A percentile compares a stretch with the other conserved stretches of the same genome.
Conservation (phyloP, 1,140 invertebrate species). For the Rhyzopertha dominica region DNA sequence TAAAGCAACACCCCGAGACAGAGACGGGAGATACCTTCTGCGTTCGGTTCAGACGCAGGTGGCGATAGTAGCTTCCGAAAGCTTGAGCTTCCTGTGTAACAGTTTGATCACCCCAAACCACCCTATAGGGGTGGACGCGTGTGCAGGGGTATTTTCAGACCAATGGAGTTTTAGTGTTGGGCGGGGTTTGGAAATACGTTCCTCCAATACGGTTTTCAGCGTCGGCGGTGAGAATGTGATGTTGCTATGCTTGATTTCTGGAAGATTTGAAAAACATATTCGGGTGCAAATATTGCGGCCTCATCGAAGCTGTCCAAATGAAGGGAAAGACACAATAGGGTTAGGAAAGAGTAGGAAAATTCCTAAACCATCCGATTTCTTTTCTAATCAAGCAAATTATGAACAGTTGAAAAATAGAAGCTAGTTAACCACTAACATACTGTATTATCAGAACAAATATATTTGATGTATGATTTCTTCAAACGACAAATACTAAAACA, state of each 20-base stretch:
- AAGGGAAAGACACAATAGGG: too few species aligned
- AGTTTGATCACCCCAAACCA: slow-evolving; percentile 28
- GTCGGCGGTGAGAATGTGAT: slow-evolving; percentile 36
- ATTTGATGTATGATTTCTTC: too few species aligned
- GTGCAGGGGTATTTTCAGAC: slow-evolving; percentile 42
- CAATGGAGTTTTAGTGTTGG: slow-evolving; percentile 40
- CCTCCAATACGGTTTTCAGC: slow-evolving; percentile 47
- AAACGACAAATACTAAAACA: too few species aligned
- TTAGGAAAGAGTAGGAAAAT: too few species aligned
- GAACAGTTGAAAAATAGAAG: too few species aligned
- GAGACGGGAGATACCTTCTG: slow-evolving; percentile 14
- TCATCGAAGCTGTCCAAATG: too few species aligned
- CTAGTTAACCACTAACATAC: too few species aligned
- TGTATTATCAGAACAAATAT: too few species aligned
- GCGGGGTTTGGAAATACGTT: slow-evolving; percentile 44
- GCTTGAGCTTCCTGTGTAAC: slow-evolving; percentile 33
- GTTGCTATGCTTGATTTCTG: slow-evolving; percentile 1
- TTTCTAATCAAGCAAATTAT: too few species aligned
- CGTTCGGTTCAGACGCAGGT: slow-evolving; percentile 19
- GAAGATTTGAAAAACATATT: slow-evolving; percentile 22
- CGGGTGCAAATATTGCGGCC: too few species aligned
- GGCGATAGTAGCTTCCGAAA: slow-evolving; percentile 27
- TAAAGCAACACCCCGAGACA: slow-evolving; percentile 16
- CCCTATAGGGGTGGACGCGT: slow-evolving; percentile 45
- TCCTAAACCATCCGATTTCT: too few species aligned